Conservation (phyloP, 1,140 invertebrate genomes). For the Sycobia sp. region DNA sequence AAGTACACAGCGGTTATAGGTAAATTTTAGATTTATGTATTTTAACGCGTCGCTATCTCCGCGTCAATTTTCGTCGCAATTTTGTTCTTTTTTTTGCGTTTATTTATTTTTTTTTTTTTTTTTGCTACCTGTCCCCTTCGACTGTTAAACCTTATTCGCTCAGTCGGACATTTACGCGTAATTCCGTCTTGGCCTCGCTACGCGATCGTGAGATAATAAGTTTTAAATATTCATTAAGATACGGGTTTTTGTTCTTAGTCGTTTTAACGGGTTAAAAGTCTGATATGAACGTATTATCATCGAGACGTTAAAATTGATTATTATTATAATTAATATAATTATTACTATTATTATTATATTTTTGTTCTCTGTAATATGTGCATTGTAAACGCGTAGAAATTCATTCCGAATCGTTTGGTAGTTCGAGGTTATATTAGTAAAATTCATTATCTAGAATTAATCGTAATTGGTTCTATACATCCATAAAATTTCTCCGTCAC, state of each 20-base stretch:
- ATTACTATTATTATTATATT: too few species aligned
- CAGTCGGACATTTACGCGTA: too few species aligned
- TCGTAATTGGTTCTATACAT: constrained; percentile 34
- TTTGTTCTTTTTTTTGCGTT: neutral
- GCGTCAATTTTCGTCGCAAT: too few species aligned
- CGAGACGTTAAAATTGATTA: constrained; percentile 18
- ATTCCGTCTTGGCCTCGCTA: constrained; percentile 7
- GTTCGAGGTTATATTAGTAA: constrained; percentile 20
- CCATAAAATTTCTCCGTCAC: constrained; percentile 12
- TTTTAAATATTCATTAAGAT: constrained; percentile 3
- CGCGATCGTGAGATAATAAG: neutral
- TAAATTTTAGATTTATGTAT: constrained; percentile 26
- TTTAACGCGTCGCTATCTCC: neutral
- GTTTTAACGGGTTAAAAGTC: constrained; percentile 26
- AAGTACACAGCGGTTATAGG: constrained; percentile 24
- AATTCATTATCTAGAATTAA: constrained; percentile 29
- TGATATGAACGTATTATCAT: constrained; percentile 27
- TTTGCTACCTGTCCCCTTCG: neutral
- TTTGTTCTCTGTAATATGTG: too few species aligned
- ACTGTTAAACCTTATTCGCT: too few species aligned
- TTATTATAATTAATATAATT: too few species aligned
- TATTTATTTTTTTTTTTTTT: constrained; percentile 1
- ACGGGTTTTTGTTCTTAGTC: too few species aligned
- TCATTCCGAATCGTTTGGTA: constrained; percentile 4
- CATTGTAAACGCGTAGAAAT: constrained; percentile 29